phyloP scores from a whole-genome alignment of 1,140 invertebrate species.

The Chrysopa pallens region DNA sequence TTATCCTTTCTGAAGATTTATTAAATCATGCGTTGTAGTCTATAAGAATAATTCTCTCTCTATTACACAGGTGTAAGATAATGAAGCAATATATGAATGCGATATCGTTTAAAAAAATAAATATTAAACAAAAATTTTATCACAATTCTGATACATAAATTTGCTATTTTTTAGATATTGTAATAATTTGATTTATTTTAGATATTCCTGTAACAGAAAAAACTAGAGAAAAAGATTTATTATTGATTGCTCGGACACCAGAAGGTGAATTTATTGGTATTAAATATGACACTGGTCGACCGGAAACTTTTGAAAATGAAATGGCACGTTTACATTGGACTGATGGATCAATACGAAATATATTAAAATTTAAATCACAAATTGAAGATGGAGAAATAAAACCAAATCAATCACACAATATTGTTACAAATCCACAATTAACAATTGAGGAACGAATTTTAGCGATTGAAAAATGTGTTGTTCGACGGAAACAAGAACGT shows the following conservation, averaged over 20 bases:
- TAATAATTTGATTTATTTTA: no score
- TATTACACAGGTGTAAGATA: no score
- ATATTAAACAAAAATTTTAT: no score
- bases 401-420: neutral
- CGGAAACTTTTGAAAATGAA: constrained; percentile 17
- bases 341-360: constrained; percentile 32
- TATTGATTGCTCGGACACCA: constrained; percentile 10
- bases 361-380: constrained; percentile 33
- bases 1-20: no score
- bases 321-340: constrained; percentile 37
- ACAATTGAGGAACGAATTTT: constrained; percentile 11
- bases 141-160: no score
- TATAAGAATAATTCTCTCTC: no score
- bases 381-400: constrained; percentile 18
- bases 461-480: constrained; percentile 20
- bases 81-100: no score
- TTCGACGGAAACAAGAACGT: constrained; percentile 11
- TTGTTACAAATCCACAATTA: constrained; percentile 5
- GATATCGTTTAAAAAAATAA: no score
- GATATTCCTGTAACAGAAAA: no score
- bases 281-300: constrained; percentile 3
- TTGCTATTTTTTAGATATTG: no score
- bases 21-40: no score
- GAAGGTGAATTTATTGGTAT: constrained; percentile 8
- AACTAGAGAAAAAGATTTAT: no score